phyloP scores from a whole-genome alignment of 2,113 vertebrate species.

The Gobiocypris rarus region DNA sequence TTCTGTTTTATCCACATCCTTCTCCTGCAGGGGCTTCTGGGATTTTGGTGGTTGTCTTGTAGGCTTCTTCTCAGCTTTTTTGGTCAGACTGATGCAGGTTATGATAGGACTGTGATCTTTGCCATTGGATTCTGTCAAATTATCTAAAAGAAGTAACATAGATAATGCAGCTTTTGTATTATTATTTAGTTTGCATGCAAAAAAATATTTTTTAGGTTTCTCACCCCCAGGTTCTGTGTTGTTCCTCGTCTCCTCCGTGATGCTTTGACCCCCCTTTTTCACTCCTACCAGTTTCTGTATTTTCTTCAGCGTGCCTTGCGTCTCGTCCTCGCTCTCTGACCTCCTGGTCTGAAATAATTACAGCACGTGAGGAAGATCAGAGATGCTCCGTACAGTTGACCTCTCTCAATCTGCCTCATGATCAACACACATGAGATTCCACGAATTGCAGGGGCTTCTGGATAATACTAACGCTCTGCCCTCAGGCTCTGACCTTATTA shows the following conservation, averaged over 20 bases:
- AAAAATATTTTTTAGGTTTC: constrained; percentile 13
- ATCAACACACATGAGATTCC: background rate
- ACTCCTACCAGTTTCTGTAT: constrained; percentile 78
- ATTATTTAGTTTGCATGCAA: background rate
- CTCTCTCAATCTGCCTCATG: background rate
- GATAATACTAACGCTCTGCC: background rate
- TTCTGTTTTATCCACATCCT: constrained; percentile 26
- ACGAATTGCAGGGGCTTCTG: background rate
- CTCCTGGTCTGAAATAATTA: constrained; percentile 63
- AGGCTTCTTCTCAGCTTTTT: constrained; percentile 75
- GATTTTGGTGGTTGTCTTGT: constrained; percentile 49
- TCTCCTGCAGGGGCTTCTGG: constrained; percentile 30
- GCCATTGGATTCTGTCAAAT: constrained; percentile 44
- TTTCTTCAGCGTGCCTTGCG: constrained; percentile 76
- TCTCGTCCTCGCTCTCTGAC: constrained; percentile 71
- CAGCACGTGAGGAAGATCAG: background rate
- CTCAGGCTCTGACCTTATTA: background rate
- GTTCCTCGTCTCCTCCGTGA: constrained; percentile 71
- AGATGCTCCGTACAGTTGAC: background rate
- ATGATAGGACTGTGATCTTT: constrained; percentile 64
- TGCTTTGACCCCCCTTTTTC: constrained; percentile 70
- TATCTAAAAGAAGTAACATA: constrained; percentile 28
- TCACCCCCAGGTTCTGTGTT: constrained; percentile 55
- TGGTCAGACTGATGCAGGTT: constrained; percentile 83
- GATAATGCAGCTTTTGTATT: background rate